phyloP scores from a whole-genome alignment of 1,140 invertebrate genomes.

The Trichoplusia ni region DNA sequence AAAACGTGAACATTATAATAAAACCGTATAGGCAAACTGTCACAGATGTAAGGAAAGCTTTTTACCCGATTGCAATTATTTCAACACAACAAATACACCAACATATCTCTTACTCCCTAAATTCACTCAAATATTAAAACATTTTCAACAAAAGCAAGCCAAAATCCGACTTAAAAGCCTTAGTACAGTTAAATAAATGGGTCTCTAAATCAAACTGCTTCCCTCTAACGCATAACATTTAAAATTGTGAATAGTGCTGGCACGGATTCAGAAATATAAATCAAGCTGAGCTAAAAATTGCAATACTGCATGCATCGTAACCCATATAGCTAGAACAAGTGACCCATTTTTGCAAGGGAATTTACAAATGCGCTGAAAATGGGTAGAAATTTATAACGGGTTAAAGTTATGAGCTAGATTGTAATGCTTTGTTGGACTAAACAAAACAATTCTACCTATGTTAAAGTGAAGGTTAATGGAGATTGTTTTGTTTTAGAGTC shows the following conservation, averaged over 20 bases:
- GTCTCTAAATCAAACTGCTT: background rate
- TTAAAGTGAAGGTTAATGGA: too few relatives aligned
- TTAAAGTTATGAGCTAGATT: background rate
- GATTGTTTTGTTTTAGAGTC: too few relatives aligned
- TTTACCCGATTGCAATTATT: too few relatives aligned
- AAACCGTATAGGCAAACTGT: too few relatives aligned
- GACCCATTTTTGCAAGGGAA: background rate
- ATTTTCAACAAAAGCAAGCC: background rate
- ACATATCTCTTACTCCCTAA: too few relatives aligned
- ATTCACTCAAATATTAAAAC: too few relatives aligned
- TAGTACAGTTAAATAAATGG: background rate
- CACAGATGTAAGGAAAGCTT: too few relatives aligned
- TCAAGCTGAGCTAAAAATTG: constrained; percentile 20
- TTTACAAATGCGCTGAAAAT: background rate
- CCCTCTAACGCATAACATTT: background rate
- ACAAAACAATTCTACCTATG: too few relatives aligned
- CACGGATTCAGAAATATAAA: constrained; percentile 21
- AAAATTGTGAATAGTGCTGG: constrained; percentile 2
- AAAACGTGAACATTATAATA: too few relatives aligned
- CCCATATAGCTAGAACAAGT: background rate
- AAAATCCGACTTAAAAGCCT: background rate
- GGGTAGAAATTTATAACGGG: background rate
- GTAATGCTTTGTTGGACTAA: background rate
- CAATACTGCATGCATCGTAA: constrained; percentile 13
- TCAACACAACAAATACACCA: too few relatives aligned